Evolutionary conservation across 1,140 invertebrate genomes (phyloP).

Genomic region (Aphelinus certus): DNA sequence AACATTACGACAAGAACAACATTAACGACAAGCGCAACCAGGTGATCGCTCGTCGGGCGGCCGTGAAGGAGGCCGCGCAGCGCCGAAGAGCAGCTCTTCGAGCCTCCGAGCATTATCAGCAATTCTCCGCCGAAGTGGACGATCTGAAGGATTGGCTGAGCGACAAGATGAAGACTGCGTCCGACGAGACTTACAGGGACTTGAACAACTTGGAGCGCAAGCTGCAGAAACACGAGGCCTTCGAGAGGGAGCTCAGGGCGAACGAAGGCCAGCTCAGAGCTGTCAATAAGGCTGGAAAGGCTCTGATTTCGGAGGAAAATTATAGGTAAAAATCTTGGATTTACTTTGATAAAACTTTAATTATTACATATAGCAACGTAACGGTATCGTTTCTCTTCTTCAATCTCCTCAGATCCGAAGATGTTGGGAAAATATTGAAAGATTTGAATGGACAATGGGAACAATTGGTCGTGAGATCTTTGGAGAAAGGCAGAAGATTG

Average conservation of each 20-base stretch:
- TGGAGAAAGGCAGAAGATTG: conserved; percentile 86
- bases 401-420: conserved; percentile 65
- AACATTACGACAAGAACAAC: conserved; percentile 87
- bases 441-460: conserved; percentile 81
- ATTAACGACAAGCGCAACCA: conserved; percentile 80
- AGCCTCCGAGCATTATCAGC: conserved; percentile 82
- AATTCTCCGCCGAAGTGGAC: conserved; percentile 89
- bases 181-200: conserved; percentile 93
- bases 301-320: conserved; percentile 76
- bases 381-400: neutral
- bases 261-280: conserved; percentile 88
- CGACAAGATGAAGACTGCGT: conserved; percentile 91
- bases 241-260: conserved; percentile 91
- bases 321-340: conserved; percentile 52
- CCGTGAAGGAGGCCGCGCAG: conserved; percentile 79
- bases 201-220: conserved; percentile 91
- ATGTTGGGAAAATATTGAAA: conserved; percentile 73
- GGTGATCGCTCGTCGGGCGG: conserved; percentile 77
- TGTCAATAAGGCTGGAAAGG: conserved; percentile 83
- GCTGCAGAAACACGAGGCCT: conserved; percentile 97
- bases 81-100: conserved; percentile 77
- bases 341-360: neutral
- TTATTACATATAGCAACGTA: neutral
- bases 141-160: conserved; percentile 89
- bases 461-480: conserved; percentile 73